Percentiles rank a stretch among this genome's conserved stretches.
phyloP scores from a whole-genome alignment of 2,113 vertebrate genomes.

The Capra hircus region DNA sequence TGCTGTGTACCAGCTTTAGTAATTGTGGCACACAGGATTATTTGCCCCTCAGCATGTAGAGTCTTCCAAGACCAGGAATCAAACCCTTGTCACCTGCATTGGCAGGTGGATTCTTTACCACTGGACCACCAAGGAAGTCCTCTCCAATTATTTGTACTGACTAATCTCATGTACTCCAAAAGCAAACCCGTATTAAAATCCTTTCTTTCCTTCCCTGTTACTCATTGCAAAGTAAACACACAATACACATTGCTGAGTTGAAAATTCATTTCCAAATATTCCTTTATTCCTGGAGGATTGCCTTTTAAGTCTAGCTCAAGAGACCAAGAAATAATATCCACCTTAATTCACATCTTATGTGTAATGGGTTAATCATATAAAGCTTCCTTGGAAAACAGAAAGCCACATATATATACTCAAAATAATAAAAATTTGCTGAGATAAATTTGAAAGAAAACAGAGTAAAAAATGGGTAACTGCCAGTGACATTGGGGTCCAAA shows the following conservation, averaged over 20 bases:
- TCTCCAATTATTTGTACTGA: neutral
- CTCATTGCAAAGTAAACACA: neutral
- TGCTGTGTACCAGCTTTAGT: neutral
- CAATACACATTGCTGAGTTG: neutral
- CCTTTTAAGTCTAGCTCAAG: neutral
- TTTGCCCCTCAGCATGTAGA: neutral
- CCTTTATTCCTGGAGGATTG: neutral
- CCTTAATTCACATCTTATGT: neutral
- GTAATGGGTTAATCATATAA: neutral
- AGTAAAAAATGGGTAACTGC: neutral
- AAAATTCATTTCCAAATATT: slow-evolving; percentile 24
- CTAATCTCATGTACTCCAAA: neutral
- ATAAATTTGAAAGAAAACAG: neutral
- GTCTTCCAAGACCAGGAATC: neutral
- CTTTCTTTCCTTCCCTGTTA: neutral
- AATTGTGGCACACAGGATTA: neutral
- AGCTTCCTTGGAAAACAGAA: neutral
- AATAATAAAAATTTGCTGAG: neutral
- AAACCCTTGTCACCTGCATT: neutral
- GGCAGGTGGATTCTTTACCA: neutral
- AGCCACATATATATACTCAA: neutral
- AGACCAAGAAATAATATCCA: neutral
- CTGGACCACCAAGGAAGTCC: neutral
- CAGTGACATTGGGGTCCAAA: neutral
- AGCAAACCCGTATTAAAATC: neutral